Conservation (phyloP, 2,888 invertebrate genomes). For the Drosophila imparisetae region DNA sequence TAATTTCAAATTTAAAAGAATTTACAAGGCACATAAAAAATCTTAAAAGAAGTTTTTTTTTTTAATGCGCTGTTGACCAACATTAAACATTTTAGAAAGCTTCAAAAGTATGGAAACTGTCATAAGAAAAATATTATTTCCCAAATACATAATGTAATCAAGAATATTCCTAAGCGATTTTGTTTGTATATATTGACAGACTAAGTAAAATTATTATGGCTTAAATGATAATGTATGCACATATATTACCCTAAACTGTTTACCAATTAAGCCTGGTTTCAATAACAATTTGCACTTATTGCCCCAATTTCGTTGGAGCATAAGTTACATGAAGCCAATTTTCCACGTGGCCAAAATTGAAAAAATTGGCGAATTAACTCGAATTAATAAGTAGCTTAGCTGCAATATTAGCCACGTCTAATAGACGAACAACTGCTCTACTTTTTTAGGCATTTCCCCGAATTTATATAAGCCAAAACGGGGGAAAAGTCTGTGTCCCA, state of each 20-base stretch:
- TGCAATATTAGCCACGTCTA: conserved; percentile 33
- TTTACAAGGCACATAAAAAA: conserved; percentile 1
- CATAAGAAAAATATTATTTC: neutral
- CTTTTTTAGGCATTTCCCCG: conserved; percentile 36
- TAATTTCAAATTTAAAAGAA: conserved; percentile 2
- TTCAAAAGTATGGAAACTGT: neutral
- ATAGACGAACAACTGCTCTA: conserved; percentile 13
- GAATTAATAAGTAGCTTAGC: conserved; percentile 64
- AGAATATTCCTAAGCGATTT: conserved; percentile 8
- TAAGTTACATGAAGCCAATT: conserved; percentile 56
- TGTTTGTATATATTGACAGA: neutral
- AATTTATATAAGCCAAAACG: conserved; percentile 43
- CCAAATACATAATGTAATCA: neutral
- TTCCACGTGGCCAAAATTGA: conserved; percentile 53
- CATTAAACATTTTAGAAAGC: conserved; percentile 38
- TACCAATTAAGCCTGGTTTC: conserved; percentile 19
- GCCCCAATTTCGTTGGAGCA: conserved; percentile 23
- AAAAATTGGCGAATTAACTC: conserved; percentile 68
- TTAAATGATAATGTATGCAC: neutral
- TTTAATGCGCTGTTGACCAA: conserved; percentile 21
- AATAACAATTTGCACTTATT: conserved; percentile 23
- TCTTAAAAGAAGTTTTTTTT: neutral
- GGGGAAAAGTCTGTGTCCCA: conserved; percentile 34
- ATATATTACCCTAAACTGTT: neutral
- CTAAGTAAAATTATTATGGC: neutral